These are phyloP conservation scores for Eunapius fragilis DNA, from an alignment of 37 sponge, comb jelly and placozoan genomes.

Conservation along the genomic window DNA sequence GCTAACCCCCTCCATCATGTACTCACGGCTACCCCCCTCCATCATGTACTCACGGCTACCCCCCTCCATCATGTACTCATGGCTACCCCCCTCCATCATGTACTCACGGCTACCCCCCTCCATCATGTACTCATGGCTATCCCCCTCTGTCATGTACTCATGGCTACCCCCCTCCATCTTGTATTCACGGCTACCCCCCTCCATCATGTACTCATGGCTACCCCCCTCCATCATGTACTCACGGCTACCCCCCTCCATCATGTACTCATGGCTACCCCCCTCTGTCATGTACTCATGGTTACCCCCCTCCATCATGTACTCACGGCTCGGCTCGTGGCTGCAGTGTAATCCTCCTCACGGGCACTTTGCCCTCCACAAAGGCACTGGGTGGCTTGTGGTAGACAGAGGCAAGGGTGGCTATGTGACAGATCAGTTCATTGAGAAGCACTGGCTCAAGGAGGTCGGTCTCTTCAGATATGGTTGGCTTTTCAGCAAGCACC, in stretches of 20 bases:
- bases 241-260: no score
- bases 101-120: constrained; percentile 84
- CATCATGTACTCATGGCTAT: no score
- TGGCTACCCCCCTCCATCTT: no score
- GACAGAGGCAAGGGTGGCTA: constrained; percentile 96
- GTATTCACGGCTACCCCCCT: no score
- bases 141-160: no score
- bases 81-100: background rate
- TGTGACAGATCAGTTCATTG: constrained; percentile 95
- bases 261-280: no score
- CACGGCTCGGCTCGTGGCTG: constrained; percentile 80
- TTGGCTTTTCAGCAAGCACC: constrained; percentile 97
- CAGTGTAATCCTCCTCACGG: constrained; percentile 85
- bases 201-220: no score
- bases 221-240: no score
- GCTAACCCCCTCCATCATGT: no score
- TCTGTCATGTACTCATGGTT: no score
- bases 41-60: background rate
- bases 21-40: no score
- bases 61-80: no score
- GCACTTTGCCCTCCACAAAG: constrained; percentile 96
- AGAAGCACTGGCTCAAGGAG: constrained; percentile 95
- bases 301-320: constrained; percentile 8
- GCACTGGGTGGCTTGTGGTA: constrained; percentile 98
- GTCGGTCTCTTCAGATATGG: constrained; percentile 98